These are phyloP conservation scores for Tinea trinotella DNA, from an alignment of 2,888 invertebrate genomes.

Conservation along the genomic window DNA sequence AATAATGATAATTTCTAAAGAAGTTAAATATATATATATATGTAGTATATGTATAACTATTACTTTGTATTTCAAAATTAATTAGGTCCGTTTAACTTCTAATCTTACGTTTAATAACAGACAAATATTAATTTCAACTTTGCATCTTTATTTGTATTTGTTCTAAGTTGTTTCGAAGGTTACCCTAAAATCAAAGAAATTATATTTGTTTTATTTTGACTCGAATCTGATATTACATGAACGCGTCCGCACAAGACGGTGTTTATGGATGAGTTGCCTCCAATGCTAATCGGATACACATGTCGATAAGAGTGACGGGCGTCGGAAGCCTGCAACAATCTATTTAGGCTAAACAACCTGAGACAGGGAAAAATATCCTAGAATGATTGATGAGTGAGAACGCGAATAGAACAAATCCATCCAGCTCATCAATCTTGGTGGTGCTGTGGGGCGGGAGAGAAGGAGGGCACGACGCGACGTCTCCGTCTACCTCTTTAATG, in stretches of 20 bases:
- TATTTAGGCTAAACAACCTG: constrained; percentile 68
- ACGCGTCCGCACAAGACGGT: constrained; percentile 12
- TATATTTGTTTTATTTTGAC: too few relatives aligned
- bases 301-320: constrained; percentile 49
- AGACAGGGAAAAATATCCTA: constrained; percentile 70
- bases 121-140: not conserved
- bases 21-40: too few relatives aligned
- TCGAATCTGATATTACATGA: not conserved
- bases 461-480: constrained; percentile 38
- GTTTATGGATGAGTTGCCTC: constrained; percentile 26
- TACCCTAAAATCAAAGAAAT: not conserved
- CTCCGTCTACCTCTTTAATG: constrained; percentile 49
- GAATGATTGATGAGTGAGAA: constrained; percentile 67
- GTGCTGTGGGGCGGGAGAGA: not conserved
- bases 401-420: constrained; percentile 71
- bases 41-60: too few relatives aligned
- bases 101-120: not conserved
- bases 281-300: constrained; percentile 53
- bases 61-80: too few relatives aligned
- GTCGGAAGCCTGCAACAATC: constrained; percentile 51
- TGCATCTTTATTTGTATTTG: not conserved
- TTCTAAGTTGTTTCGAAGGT: not conserved
- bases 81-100: too few relatives aligned
- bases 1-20: too few relatives aligned
- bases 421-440: constrained; percentile 24